Base-by-base conservation (phyloP, 23 tunicate genomes). In the Trididemnum clinides region DNA sequence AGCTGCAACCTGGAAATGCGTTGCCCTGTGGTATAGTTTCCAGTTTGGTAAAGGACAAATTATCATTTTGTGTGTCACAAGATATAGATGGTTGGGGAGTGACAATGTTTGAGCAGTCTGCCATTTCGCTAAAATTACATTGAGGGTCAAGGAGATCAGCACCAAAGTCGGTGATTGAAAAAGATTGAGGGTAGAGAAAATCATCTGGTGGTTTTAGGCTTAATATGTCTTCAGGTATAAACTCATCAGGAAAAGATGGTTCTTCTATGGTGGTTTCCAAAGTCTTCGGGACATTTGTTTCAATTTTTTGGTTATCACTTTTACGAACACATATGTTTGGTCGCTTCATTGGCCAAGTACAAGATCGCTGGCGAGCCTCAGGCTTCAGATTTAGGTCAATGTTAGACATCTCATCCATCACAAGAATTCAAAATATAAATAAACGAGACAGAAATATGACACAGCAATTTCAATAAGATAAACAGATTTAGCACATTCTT, bases 341-440 rank as follows among this genome's bases (percentile, higher is more conserved):
- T 50, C 96, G 69, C 57, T 91, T 91, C 64, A 82, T 37, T 23
- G 97, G 97, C 97, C 97, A 92, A 19, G 97, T 92, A 33, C 97
- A 51, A 10, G 97, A 77, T 0, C 97, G 64, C 0, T 88, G 91
- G 22, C 97, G 51, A 29, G 88, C 50, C 31, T 76, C 82, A 21
- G 91, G 91, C 78, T 87, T 88, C 75, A 87, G 84, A 76, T 78
- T 82, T 2, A 72, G 78, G 31, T 73, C 57, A 37, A 36, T 73
- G 7, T 73, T 7, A 37, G 80, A 33, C 12, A 69, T 2, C 7
- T 69, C 38, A 7, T 30, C 37, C 76, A 69, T 69, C 15, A 15
- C 54, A 7, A 7, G 10, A 15, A 44, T 44, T 44, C 54, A 44
- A 44, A 44, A 44, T 15, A 7, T 10, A 44, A 44, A 44, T 7